Base-by-base conservation (phyloP, 2,797 vertebrate genomes). In the Dromococcyx pavoninus region DNA sequence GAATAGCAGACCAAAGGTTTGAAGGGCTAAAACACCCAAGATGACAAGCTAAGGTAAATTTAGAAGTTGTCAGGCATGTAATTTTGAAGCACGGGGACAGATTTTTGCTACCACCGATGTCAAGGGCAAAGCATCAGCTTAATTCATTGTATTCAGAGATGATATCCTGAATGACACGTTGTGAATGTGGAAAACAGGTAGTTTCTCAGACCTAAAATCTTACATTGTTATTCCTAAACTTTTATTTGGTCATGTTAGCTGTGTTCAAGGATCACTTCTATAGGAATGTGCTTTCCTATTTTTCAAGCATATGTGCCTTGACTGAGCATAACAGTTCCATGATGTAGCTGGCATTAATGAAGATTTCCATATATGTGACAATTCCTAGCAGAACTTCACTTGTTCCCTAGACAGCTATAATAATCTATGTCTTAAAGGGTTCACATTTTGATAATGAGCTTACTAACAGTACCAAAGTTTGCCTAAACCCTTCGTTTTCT, bases 161-260 rank as follows among this genome's bases (percentile, higher is more conserved):
- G 0, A 21, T 48, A 46, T 4, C 46, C 37, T 3, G 2, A 74
- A 61, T 30, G 39, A 35, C 3, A 1, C 56, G 9, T 6, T 10
- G 14, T 30, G 41, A 74, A 60, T n/a, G 41, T 41, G 65, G 48
- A 64, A 77, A 70, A 4, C 13, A 12, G 12, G 22, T 57, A 12
- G 46, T 56, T 74, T 61, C 32, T 41, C 8, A 2, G 33, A 61
- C 54, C 23, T 71, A 14, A 50, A 65, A 18, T 56, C 43, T 88
- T 64, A 32, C 5, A 11, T 24, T 65, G 89, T 69, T 12, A 70
- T 84, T 73, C 24, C 21, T 69, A 22, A 69, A n/a, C 28, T 61
- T 56, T 53, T 28, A 10, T 70, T 93, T 27, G 5, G 7, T 76
- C 33, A 10, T 18, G 1, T 32, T 77, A 41, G 39, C 50, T 44